Evolutionary conservation across 1,140 invertebrate genomes (phyloP).

Genomic region (Lucilia cuprina): DNA sequence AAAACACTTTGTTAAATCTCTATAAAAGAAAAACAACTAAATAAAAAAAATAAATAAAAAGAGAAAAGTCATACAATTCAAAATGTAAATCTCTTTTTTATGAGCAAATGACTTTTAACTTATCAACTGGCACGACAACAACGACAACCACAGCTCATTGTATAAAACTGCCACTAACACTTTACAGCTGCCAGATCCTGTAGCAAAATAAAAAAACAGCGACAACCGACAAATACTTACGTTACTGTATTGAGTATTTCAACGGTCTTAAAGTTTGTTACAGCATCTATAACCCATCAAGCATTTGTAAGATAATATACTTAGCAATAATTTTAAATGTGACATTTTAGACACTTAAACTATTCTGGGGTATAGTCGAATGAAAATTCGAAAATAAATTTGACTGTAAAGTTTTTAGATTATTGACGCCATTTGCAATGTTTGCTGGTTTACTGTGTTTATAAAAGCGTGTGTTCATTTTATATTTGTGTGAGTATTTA

Average conservation of each 20-base stretch:
- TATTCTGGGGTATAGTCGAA: no score
- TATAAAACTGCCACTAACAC: constrained; percentile 1
- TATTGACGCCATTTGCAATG: no score
- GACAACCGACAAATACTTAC: neutral
- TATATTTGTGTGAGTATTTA: no score
- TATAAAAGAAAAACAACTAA: neutral
- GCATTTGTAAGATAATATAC: no score
- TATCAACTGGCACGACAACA: neutral
- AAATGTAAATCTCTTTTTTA: constrained; percentile 1
- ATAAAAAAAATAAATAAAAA: neutral
- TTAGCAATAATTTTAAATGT: no score
- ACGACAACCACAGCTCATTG: neutral
- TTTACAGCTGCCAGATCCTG: neutral
- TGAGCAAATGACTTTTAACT: constrained; percentile 2
- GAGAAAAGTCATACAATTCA: neutral
- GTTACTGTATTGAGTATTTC: neutral
- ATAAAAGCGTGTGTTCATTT: no score
- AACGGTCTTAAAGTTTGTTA: neutral
- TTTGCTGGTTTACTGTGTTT: no score
- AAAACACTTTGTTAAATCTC: no score
- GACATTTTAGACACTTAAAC: no score
- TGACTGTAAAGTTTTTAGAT: no score
- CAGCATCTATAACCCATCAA: no score
- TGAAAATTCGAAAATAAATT: no score
- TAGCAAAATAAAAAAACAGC: neutral